phyloP scores from a whole-genome alignment of 2,888 invertebrate species.

The Andrena chrysosceles region DNA sequence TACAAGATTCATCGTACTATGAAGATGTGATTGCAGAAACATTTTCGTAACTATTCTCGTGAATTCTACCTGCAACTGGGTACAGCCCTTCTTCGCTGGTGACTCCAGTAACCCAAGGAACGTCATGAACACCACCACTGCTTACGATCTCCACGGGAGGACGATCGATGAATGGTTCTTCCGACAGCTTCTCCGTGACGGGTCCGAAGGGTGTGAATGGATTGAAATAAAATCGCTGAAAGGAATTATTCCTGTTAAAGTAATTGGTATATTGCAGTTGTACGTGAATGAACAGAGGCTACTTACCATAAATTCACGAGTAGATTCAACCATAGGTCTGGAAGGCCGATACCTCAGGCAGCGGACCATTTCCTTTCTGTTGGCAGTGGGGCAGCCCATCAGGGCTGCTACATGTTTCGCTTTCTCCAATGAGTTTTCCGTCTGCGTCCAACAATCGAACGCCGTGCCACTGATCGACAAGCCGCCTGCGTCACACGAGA shows the following conservation, averaged over 20 bases:
- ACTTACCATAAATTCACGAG: slow-evolving; percentile 87
- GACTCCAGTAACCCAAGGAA: slow-evolving; percentile 90
- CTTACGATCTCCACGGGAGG: slow-evolving; percentile 88
- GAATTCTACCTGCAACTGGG: slow-evolving; percentile 88
- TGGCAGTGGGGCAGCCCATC: slow-evolving; percentile 88
- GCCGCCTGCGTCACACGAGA: slow-evolving; percentile 83
- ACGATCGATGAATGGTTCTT: slow-evolving; percentile 88
- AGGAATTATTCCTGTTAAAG: not conserved
- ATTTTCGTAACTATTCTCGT: not conserved
- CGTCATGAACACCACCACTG: slow-evolving; percentile 87
- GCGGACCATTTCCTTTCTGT: slow-evolving; percentile 87
- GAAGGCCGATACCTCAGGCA: slow-evolving; percentile 89
- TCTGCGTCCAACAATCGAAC: slow-evolving; percentile 86
- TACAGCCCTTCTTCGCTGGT: slow-evolving; percentile 91
- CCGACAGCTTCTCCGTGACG: slow-evolving; percentile 87
- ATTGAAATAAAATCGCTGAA: slow-evolving; percentile 84
- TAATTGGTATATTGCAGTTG: not conserved
- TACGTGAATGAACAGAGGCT: not conserved
- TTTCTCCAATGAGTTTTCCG: slow-evolving; percentile 85
- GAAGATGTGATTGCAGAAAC: too few species aligned
- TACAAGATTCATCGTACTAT: slow-evolving; percentile 76
- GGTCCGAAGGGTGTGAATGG: slow-evolving; percentile 91
- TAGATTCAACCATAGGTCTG: slow-evolving; percentile 87
- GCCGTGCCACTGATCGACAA: slow-evolving; percentile 91
- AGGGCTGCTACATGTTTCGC: slow-evolving; percentile 87